These are phyloP conservation scores for Rhegmatorhina hoffmannsi DNA, from an alignment of 2,113 vertebrate species.

Conservation along the genomic window DNA sequence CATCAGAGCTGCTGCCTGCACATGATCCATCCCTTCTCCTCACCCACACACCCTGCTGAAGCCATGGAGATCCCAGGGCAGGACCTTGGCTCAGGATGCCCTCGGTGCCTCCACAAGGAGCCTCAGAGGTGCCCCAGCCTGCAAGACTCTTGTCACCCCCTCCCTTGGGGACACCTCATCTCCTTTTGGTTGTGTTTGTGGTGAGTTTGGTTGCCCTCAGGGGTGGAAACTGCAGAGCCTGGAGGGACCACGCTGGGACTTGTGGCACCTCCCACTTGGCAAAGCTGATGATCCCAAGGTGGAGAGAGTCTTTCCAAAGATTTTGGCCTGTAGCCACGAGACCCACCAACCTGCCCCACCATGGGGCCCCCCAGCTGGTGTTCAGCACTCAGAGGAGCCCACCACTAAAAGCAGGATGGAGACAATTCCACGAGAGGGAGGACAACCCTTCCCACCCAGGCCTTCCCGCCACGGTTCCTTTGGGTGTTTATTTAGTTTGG, in stretches of 20 bases:
- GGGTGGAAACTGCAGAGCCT: background rate
- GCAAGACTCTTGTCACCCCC: background rate
- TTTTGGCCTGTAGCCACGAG: background rate
- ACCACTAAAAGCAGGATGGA: rapidly evolving
- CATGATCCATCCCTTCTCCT: background rate
- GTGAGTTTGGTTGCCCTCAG: background rate
- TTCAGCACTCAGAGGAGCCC: too few relatives aligned
- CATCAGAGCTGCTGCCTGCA: background rate
- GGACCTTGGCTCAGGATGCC: background rate
- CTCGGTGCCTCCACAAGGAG: rapidly evolving
- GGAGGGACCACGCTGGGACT: rapidly evolving
- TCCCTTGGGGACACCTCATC: background rate
- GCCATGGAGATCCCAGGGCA: background rate
- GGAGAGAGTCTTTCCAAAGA: background rate
- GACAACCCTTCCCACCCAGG: background rate
- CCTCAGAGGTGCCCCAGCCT: rapidly evolving
- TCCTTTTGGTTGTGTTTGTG: background rate
- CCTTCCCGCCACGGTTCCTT: background rate
- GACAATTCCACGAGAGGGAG: rapidly evolving
- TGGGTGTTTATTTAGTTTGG: background rate
- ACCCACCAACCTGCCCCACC: rapidly evolving
- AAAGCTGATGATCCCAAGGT: rapidly evolving
- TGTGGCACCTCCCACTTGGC: background rate
- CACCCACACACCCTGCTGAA: rapidly evolving
- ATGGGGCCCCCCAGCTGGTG: background rate